Base-by-base conservation (phyloP, 2,797 vertebrate species). In the Heteromormyrus szaboi region DNA sequence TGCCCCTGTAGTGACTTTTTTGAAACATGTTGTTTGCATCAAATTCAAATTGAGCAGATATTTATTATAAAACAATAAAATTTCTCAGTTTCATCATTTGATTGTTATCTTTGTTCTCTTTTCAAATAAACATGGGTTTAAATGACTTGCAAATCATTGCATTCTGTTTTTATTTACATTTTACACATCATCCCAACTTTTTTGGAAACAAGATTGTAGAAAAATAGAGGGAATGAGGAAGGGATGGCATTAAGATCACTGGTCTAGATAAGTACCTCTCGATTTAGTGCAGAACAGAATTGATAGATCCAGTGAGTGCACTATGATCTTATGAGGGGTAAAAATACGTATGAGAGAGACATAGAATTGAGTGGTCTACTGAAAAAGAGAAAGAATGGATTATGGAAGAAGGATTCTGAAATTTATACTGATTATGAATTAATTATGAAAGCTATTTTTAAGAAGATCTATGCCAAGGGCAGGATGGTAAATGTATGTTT, bases 281-380 rank as follows among this genome's bases (percentile, higher is more conserved):
- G 0, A 56, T 33, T 33, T 72, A 33, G 88, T 85, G 9, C 86
- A 54, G 54, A 87, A 29, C 11, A 76, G 79, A 62, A 88, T 33
- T 29, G 86, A 46, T 83, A 44, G 88, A 50, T 81, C 87, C 59
- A 88, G 11, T n/a, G 65, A 88, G 22, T 85, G 44, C 37, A 90
- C 90, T 88, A 89, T 91, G 91, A 94, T 92, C 89, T 46, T 86
- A 88, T 84, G 91, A 62, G 85, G 85, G 59, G 65, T 25, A 25
- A 65, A 41, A 48, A 25, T 87, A n/a, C 33, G 41, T 81, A 22
- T 4, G 14, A 33, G 11, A 79, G 4, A 79, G 68, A 88, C n/a
- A 48, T 62, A 37, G 33, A 86, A 56, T 29, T 37, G 56, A 48
- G 37, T 44, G 62, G 48, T 79, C 6, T 51, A 51, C 37, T 37